Percentiles rank a stretch among this genome's conserved stretches.
Conservation (phyloP, 2,888 invertebrate genomes). For the Ormia ochracea region DNA sequence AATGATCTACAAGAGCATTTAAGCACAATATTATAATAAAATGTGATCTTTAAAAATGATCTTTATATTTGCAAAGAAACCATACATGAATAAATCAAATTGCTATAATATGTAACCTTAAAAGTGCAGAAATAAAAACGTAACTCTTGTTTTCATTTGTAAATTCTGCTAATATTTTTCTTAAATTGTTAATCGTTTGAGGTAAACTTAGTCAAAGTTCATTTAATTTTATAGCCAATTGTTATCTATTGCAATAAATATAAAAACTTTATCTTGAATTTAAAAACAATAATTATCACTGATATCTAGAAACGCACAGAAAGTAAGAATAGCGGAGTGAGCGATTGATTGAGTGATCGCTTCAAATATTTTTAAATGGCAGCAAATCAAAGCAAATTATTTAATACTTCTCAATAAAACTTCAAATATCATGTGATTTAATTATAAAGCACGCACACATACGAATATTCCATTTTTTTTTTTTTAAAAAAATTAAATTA, state of each 20-base stretch:
- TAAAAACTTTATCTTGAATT: constrained; percentile 3
- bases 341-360: neutral
- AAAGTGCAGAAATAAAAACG: too few relatives aligned
- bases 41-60: too few relatives aligned
- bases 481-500: too few relatives aligned
- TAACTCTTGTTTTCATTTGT: neutral
- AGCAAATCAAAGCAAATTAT: constrained; percentile 3
- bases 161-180: neutral
- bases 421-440: constrained; percentile 41
- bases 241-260: neutral
- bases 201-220: neutral
- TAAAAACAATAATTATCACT: neutral
- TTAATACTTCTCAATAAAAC: neutral
- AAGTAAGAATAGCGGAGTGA: neutral
- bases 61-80: too few relatives aligned
- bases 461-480: too few relatives aligned
- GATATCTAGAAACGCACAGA: neutral
- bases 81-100: too few relatives aligned
- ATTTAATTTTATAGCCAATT: neutral
- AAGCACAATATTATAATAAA: too few relatives aligned
- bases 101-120: too few relatives aligned
- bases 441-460: constrained; percentile 17
- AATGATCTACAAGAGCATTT: too few relatives aligned
- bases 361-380: constrained; percentile 16
- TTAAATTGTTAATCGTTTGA: neutral